phyloP scores from a whole-genome alignment of 2,113 vertebrate species.

The Pelusios castaneus region DNA sequence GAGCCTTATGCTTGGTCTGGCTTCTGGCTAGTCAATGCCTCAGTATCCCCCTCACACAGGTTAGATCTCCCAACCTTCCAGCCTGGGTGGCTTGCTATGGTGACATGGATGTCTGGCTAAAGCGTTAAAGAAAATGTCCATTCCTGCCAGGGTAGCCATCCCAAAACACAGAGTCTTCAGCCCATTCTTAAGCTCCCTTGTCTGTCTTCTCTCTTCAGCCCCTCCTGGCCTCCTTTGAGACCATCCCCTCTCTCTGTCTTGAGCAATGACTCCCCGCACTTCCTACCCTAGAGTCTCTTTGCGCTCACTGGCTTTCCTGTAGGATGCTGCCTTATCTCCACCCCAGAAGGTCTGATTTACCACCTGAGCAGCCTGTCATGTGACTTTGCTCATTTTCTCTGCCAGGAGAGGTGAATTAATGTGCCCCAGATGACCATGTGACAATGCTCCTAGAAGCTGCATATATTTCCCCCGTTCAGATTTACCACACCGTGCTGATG shows the following conservation, averaged over 20 bases:
- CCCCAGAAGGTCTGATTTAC: not conserved
- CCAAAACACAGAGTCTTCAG: not conserved
- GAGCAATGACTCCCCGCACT: not conserved
- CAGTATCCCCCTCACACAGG: not conserved
- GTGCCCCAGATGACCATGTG: not conserved
- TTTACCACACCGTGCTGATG: accelerated
- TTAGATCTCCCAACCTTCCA: not conserved
- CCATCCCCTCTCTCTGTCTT: not conserved
- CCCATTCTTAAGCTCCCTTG: not conserved
- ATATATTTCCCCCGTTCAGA: accelerated
- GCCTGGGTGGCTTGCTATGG: not conserved
- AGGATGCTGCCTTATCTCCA: not conserved
- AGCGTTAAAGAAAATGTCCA: not conserved
- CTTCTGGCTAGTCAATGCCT: not conserved
- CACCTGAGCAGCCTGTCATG: not conserved
- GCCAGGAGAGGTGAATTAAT: no score
- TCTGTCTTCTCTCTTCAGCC: not conserved
- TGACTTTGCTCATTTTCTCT: not conserved
- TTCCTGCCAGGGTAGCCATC: not conserved
- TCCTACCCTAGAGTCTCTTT: not conserved
- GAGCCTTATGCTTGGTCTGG: not conserved
- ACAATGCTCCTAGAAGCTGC: not conserved
- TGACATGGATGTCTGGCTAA: not conserved
- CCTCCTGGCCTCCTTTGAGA: not conserved
- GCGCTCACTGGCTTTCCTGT: not conserved